These are phyloP conservation scores for Todiramphus chloris DNA, from an alignment of 2,113 vertebrate genomes.

Conservation along the genomic window DNA sequence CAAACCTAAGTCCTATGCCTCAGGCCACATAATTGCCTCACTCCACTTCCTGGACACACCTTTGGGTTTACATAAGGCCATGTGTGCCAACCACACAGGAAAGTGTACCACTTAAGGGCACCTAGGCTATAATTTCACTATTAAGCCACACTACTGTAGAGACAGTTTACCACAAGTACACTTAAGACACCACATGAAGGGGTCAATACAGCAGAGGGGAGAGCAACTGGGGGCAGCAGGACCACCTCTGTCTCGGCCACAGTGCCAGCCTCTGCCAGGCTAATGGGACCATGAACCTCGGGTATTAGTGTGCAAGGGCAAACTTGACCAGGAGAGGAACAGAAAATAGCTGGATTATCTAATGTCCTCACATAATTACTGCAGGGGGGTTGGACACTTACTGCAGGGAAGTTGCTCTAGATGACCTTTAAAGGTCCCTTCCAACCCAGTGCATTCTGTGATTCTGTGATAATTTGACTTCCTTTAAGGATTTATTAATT, in stretches of 20 bases:
- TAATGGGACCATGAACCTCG: neutral
- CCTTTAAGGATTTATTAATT: neutral
- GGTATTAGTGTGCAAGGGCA: neutral
- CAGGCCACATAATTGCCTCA: neutral
- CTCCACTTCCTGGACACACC: neutral
- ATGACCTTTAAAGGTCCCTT: too few species aligned
- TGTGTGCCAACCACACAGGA: neutral
- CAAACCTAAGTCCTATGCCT: neutral
- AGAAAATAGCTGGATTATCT: neutral
- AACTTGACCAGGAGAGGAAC: neutral
- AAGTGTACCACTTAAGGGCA: neutral
- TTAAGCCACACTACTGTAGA: neutral
- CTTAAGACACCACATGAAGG: fast-evolving
- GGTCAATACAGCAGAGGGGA: neutral
- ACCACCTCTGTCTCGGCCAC: neutral
- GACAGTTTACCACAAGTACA: neutral
- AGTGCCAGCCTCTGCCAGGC: neutral
- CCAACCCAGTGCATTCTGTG: too few species aligned
- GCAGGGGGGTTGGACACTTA: too few species aligned
- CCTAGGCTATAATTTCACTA: neutral
- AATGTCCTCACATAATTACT: neutral
- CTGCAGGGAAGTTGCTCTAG: too few species aligned
- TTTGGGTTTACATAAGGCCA: neutral
- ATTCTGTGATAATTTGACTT: neutral
- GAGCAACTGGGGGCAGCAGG: neutral